These are phyloP conservation scores for Gnatocerus cornutus DNA, from an alignment of 2,888 invertebrate species.

Conservation along the genomic window DNA sequence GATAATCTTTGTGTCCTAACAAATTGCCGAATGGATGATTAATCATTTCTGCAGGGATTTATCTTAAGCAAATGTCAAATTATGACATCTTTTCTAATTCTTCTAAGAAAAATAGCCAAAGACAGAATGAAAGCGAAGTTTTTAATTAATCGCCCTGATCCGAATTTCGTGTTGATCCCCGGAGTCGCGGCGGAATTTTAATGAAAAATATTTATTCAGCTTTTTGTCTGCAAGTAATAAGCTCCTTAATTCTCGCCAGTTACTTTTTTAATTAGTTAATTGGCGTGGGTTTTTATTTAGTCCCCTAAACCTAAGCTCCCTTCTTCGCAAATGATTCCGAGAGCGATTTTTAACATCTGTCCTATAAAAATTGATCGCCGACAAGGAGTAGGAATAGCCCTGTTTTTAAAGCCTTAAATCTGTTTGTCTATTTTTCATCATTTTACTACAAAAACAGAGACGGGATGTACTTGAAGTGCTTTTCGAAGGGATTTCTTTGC, in stretches of 20 bases:
- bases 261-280: slow-evolving; percentile 23
- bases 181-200: not conserved
- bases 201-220: slow-evolving; percentile 12
- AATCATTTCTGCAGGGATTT: slow-evolving; percentile 1
- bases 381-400: too few relatives aligned
- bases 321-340: slow-evolving; percentile 3
- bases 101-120: not conserved
- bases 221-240: not conserved
- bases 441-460: too few relatives aligned
- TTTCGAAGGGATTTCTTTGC: too few relatives aligned
- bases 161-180: not conserved
- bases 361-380: too few relatives aligned
- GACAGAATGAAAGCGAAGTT: not conserved
- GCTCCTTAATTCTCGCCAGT: not conserved
- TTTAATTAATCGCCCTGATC: not conserved
- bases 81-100: slow-evolving; percentile 4
- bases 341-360: not conserved
- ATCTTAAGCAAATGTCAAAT: slow-evolving; percentile 3
- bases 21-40: slow-evolving; percentile 8
- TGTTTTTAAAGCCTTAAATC: too few relatives aligned
- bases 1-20: slow-evolving; percentile 19
- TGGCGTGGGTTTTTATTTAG: slow-evolving; percentile 2
- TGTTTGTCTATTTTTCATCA: too few relatives aligned
- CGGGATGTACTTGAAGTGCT: too few relatives aligned
- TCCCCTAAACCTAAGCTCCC: too few relatives aligned